phyloP scores from a whole-genome alignment of 2,113 vertebrate species.

The Poecile atricapillus region DNA sequence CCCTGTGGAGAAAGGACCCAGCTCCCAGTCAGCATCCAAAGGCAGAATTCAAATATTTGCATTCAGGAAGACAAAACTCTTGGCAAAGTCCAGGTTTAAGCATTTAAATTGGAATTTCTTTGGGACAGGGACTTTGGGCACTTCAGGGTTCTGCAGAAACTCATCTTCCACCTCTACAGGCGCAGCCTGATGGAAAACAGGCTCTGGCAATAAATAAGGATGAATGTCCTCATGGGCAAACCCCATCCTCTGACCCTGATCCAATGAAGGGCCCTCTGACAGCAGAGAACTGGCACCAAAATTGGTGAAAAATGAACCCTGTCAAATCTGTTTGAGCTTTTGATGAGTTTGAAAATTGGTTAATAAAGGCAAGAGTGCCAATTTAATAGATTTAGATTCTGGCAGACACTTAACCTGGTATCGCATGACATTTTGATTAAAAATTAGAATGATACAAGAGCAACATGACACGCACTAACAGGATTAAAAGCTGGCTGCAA shows the following conservation, averaged over 20 bases:
- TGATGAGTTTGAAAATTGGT: background rate
- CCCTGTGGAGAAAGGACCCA: background rate
- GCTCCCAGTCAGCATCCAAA: accelerated
- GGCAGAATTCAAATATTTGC: background rate
- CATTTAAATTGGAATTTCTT: background rate
- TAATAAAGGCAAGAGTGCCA: background rate
- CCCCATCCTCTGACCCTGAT: accelerated
- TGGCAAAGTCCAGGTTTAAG: accelerated
- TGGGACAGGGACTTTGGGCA: background rate
- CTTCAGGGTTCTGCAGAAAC: background rate
- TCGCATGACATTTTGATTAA: background rate
- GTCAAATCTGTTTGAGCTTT: background rate
- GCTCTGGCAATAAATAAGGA: background rate
- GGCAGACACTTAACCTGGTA: background rate
- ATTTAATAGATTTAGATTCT: background rate
- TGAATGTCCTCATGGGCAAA: background rate
- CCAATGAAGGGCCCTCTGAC: accelerated
- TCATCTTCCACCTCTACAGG: accelerated
- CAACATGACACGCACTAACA: background rate
- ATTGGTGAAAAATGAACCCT: background rate
- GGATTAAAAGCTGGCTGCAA: background rate
- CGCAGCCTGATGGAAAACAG: background rate
- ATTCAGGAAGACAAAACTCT: background rate
- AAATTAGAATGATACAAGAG: background rate
- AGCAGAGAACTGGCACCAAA: accelerated